A percentile compares a stretch with the other conserved stretches of the same genome.
Evolutionary conservation across 2,113 vertebrate genomes (phyloP).

Genomic region (Myodes glareolus): DNA sequence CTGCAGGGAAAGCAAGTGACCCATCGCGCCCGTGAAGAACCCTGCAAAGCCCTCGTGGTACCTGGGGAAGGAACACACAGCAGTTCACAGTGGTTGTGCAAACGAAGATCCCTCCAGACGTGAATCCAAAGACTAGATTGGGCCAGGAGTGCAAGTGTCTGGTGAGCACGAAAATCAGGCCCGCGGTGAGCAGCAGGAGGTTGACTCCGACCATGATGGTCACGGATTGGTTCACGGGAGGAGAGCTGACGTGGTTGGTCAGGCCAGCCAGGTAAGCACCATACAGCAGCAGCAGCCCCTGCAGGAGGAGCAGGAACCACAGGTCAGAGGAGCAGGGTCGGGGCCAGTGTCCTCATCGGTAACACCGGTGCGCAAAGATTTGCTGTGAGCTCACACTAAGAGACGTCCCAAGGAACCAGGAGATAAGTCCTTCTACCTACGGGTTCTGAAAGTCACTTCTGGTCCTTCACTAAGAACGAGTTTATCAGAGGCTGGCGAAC

Average conservation of each 20-base stretch:
- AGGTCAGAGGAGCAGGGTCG: neutral
- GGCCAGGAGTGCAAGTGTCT: conserved; percentile 92
- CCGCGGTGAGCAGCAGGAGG: conserved; percentile 89
- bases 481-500: neutral
- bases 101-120: conserved; percentile 95
- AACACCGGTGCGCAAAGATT: neutral
- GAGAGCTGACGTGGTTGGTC: conserved; percentile 94
- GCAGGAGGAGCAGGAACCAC: conserved; percentile 40
- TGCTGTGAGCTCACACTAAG: neutral
- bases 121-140: conserved; percentile 93
- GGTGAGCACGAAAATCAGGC: conserved; percentile 89
- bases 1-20: neutral
- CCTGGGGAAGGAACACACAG: conserved; percentile 97
- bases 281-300: conserved; percentile 94
- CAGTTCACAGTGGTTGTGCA: conserved; percentile 95
- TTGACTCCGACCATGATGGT: conserved; percentile 93
- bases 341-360: neutral
- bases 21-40: neutral
- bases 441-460: neutral
- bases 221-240: conserved; percentile 97
- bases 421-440: neutral
- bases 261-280: conserved; percentile 96
- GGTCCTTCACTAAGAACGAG: neutral
- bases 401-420: neutral
- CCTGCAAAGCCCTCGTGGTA: neutral